These are phyloP conservation scores for Eupithecia tripunctaria DNA, from an alignment of 2,888 invertebrate species.

Conservation along the genomic window DNA sequence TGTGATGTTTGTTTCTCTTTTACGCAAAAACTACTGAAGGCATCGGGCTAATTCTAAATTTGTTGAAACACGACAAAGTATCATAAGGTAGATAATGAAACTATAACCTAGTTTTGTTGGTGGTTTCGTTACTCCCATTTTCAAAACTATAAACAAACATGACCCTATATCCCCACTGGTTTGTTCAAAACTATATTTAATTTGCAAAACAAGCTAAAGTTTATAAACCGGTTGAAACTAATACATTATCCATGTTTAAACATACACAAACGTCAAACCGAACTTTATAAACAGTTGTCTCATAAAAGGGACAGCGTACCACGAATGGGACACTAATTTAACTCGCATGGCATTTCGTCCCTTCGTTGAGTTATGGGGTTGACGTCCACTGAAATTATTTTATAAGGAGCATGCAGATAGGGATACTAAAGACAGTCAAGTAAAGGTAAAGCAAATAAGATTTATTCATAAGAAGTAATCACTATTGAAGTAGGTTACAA, in stretches of 20 bases:
- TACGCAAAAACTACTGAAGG: no score
- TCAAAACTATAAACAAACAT: background rate
- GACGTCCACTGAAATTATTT: constrained; percentile 29
- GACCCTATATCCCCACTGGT: background rate
- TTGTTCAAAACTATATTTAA: constrained; percentile 8
- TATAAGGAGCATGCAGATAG: constrained; percentile 12
- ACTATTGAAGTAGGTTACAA: no score
- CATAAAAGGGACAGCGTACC: constrained; percentile 34
- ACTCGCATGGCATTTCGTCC: constrained; percentile 42
- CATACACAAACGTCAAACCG: constrained; percentile 39
- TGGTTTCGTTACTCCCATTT: background rate
- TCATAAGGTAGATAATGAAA: background rate
- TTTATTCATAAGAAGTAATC: no score
- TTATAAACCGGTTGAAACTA: constrained; percentile 22
- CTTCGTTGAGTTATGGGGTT: constrained; percentile 39
- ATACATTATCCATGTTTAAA: constrained; percentile 35
- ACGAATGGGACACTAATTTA: constrained; percentile 41
- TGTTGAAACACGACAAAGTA: background rate
- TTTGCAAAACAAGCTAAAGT: constrained; percentile 7
- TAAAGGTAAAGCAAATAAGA: no score
- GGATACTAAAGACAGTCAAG: background rate
- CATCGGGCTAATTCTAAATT: no score
- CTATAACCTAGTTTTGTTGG: background rate
- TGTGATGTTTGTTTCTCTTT: no score
- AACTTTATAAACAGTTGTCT: constrained; percentile 37